Conservation (phyloP, 1,140 invertebrate species). For the Panulirus ornatus region DNA sequence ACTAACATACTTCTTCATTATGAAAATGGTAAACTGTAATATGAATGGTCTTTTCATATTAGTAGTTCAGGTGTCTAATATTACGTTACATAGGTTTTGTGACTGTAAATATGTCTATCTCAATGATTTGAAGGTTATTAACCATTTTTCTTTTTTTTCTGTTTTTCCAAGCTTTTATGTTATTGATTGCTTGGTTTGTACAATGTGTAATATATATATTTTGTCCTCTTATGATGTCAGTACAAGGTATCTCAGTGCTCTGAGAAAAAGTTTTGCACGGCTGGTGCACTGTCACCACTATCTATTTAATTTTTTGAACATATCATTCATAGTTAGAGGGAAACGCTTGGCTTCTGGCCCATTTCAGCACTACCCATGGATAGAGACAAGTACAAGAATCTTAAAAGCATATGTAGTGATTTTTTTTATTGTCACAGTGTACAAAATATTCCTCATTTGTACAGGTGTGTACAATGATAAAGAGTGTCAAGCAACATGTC, state of each 20-base stretch:
- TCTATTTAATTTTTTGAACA: slow-evolving; percentile 66
- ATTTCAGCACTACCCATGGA: slow-evolving; percentile 5
- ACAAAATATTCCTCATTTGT: neutral
- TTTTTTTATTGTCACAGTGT: neutral
- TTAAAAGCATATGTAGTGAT: neutral
- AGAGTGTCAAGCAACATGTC: neutral
- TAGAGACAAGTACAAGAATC: neutral
- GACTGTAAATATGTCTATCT: slow-evolving; percentile 50
- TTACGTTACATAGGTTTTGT: slow-evolving; percentile 54
- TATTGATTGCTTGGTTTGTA: slow-evolving; percentile 63
- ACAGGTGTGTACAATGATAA: neutral
- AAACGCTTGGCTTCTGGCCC: slow-evolving; percentile 41
- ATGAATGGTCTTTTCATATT: slow-evolving; percentile 51
- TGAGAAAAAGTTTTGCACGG: slow-evolving; percentile 62
- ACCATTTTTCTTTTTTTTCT: slow-evolving; percentile 37
- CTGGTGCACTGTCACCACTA: slow-evolving; percentile 61
- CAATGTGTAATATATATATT: slow-evolving; percentile 72
- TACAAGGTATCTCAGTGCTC: slow-evolving; percentile 70
- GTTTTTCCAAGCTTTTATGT: slow-evolving; percentile 51
- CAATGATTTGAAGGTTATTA: slow-evolving; percentile 45
- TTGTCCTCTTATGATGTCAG: slow-evolving; percentile 72
- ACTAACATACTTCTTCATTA: slow-evolving; percentile 62
- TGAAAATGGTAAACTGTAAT: slow-evolving; percentile 47
- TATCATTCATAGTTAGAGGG: slow-evolving; percentile 69
- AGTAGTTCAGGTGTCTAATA: slow-evolving; percentile 57